phyloP scores from a whole-genome alignment of 1,140 invertebrate species.

The Bombus turneri region DNA sequence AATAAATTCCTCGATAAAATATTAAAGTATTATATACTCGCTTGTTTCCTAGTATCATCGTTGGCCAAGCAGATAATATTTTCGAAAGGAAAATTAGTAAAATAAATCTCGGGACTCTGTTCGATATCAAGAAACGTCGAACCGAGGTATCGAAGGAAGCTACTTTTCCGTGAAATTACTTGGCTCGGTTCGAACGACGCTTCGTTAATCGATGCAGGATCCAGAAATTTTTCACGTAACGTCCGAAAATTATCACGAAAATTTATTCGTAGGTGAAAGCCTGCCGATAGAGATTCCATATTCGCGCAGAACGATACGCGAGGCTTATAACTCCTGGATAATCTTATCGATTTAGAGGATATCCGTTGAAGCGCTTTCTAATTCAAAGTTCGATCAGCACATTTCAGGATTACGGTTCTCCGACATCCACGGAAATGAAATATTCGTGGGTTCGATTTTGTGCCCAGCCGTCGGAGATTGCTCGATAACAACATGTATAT shows the following conservation, averaged over 20 bases:
- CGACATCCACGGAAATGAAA: conserved; percentile 31
- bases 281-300: background rate
- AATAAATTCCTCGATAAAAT: background rate
- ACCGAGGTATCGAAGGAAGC: too few species aligned
- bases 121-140: background rate
- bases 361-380: conserved; percentile 32
- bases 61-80: background rate
- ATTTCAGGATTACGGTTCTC: conserved; percentile 36
- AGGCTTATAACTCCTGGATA: conserved; percentile 33
- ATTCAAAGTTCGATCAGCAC: conserved; percentile 46
- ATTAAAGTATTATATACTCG: background rate
- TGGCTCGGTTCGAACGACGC: background rate
- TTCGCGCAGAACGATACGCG: conserved; percentile 8
- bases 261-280: background rate
- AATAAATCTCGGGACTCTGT: background rate
- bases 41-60: background rate
- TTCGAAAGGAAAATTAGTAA: background rate
- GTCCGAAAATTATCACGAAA: background rate
- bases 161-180: background rate
- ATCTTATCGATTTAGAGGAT: conserved; percentile 41
- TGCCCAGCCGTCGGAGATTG: background rate
- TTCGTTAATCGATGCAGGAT: background rate
- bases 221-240: background rate
- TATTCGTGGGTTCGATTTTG: conserved; percentile 39
- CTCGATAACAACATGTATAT: conserved; percentile 35